A percentile compares a stretch with the other conserved stretches of the same genome.
phyloP scores from a whole-genome alignment of 2,888 invertebrate species.

The Erebia ligea region DNA sequence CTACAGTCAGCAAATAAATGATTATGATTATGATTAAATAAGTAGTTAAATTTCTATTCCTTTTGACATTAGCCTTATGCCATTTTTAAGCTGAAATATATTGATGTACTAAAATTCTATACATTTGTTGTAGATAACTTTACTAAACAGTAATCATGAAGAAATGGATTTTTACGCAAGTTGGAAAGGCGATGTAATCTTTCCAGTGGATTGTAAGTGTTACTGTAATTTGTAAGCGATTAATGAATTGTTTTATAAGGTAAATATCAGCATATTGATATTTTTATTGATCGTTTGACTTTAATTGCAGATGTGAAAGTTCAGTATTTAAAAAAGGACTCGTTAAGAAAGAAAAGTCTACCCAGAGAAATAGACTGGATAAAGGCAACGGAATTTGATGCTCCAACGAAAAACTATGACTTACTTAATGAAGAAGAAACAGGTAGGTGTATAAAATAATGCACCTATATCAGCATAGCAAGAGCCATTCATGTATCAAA shows the following conservation, averaged over 20 bases:
- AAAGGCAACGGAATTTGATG: slow-evolving; percentile 39
- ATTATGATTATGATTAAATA: no score
- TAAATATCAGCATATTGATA: background rate
- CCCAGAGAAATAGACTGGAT: slow-evolving; percentile 55
- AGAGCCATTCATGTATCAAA: no score
- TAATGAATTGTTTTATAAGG: slow-evolving; percentile 46
- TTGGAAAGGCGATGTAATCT: slow-evolving; percentile 54
- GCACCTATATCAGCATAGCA: no score
- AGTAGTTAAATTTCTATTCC: no score
- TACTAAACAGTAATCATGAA: slow-evolving; percentile 40
- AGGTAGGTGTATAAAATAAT: slow-evolving; percentile 32
- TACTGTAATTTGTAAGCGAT: slow-evolving; percentile 1
- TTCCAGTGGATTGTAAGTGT: slow-evolving; percentile 58
- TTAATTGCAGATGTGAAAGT: slow-evolving; percentile 41
- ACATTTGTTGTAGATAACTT: slow-evolving; percentile 49
- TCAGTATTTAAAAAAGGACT: slow-evolving; percentile 38
- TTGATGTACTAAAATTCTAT: background rate
- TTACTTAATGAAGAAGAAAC: slow-evolving; percentile 35
- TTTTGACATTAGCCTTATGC: no score
- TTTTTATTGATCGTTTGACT: background rate
- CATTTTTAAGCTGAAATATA: no score
- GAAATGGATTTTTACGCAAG: slow-evolving; percentile 50
- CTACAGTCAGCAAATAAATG: no score
- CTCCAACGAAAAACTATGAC: slow-evolving; percentile 41
- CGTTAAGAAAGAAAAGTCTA: slow-evolving; percentile 34